Evolutionary conservation across 1,140 invertebrate genomes (phyloP), one percentile per base, ranked within the genome.

Genomic region (Drosophila mayri): DNA sequence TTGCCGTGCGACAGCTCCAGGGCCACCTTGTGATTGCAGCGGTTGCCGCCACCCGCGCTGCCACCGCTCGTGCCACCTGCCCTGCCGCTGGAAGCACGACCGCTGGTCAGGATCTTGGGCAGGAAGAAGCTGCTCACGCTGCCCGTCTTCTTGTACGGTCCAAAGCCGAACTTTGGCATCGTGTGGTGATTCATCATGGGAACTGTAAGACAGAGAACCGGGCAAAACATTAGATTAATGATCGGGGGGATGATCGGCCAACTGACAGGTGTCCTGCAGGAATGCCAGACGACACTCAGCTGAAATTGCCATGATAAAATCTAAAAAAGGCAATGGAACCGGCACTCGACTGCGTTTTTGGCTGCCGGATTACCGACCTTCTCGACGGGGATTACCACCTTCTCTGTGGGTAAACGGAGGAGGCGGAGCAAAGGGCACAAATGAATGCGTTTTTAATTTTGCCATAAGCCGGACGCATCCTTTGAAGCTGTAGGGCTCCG

Each of bases 1-100:
- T 95, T 95, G 18, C 96, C 96, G 81, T 97, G 96, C 59, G 95
- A 96, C 38, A 97, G 94, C 93, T 97, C 96, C 78, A 97, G 90
- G 0, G 95, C 96, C 14, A 96, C 95, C 77, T 95, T 75, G 92
- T 91, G 88, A 59, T 76, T 87, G 62, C 91, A 83, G 43, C 79
- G 73, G 35, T 61, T 66, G 22, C 54, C 63, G 30, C 47, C 72
- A 2, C 64, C 60, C 44, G 28, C 35, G 50, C 68, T 55, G 12
- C 59, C 63, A 4, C 49, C 16, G 20, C 62, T 47, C 16, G 40
- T 41, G 7, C 66, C 63, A 35, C 67, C 81, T 16, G 40, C 59
- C n/a, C 85, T 52, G 0, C 79, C 79, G 30, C 76, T 86, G 35
- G 79, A 71, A 64, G 76, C 76, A 9, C 87, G 76, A 3, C 91